These are phyloP conservation scores for Capreolus pygargus DNA, from an alignment of 2,113 vertebrate genomes.

Conservation along the genomic window DNA sequence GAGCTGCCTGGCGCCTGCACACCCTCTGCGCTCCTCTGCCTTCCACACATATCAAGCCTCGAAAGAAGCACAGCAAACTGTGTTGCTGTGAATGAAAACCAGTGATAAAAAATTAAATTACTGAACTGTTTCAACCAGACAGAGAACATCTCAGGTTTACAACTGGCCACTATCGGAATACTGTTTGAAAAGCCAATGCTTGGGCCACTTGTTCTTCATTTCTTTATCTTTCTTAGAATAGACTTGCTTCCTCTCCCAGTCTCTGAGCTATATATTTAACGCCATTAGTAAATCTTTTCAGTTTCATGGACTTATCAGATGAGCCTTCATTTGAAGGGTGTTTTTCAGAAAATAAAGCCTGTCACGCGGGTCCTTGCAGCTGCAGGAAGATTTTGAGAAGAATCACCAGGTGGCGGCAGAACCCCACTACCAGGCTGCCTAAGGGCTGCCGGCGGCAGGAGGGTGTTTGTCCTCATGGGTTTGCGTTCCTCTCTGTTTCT, in stretches of 20 bases:
- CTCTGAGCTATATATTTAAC: neutral
- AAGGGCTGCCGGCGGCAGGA: accelerated
- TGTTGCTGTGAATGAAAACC: neutral
- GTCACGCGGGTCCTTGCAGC: neutral
- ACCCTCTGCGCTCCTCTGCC: neutral
- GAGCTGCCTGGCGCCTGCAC: accelerated
- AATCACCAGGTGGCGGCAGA: constrained; percentile 47
- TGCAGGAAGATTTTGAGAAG: neutral
- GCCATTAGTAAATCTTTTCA: neutral
- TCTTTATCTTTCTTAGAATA: neutral
- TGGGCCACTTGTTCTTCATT: neutral
- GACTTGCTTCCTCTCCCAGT: neutral
- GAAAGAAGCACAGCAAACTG: no score
- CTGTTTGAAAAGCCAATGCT: neutral
- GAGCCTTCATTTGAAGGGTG: neutral
- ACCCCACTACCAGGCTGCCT: neutral
- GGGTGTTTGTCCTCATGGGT: neutral
- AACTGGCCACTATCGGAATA: accelerated
- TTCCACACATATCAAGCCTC: no score
- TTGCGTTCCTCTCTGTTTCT: neutral
- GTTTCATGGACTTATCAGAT: neutral
- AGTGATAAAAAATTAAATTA: neutral
- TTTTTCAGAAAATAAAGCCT: neutral
- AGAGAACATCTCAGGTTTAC: neutral
- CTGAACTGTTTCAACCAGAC: neutral